phyloP scores from a whole-genome alignment of 1,140 invertebrate genomes.

The Ips nitidus region DNA sequence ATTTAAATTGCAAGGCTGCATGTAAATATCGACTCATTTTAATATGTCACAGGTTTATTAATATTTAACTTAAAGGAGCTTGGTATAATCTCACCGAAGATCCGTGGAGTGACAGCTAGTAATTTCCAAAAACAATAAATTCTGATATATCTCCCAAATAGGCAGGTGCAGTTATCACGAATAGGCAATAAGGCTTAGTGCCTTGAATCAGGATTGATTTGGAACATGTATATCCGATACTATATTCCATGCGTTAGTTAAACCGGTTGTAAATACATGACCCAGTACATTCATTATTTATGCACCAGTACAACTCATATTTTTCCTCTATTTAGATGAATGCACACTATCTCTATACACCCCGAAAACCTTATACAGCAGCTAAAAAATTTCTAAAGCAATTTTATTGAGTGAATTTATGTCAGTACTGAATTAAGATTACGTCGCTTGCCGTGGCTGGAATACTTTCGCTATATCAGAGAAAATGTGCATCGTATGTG shows the following conservation, averaged over 20 bases:
- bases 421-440: too few relatives aligned
- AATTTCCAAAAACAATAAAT: slow-evolving; percentile 26
- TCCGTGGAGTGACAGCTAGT: not conserved
- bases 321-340: not conserved
- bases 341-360: too few relatives aligned
- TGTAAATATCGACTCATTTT: not conserved
- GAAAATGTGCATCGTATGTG: too few relatives aligned
- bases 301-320: slow-evolving; percentile 1
- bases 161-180: slow-evolving; percentile 24
- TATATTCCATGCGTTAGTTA: slow-evolving; percentile 25
- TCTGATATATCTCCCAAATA: slow-evolving; percentile 12
- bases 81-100: too few relatives aligned
- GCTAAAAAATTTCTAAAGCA: too few relatives aligned
- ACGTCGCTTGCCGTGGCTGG: too few relatives aligned
- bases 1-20: too few relatives aligned
- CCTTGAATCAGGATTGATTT: slow-evolving; percentile 32
- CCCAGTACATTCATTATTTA: not conserved
- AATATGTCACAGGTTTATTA: too few relatives aligned
- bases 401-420: too few relatives aligned
- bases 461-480: too few relatives aligned
- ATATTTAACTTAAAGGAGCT: too few relatives aligned
- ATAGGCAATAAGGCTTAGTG: slow-evolving; percentile 29
- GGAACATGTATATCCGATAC: slow-evolving; percentile 26
- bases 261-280: slow-evolving; percentile 34
- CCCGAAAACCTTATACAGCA: too few relatives aligned